Evolutionary conservation across 2,888 invertebrate species (phyloP).

Genomic region (Mongoloraphidia duomilia): DNA sequence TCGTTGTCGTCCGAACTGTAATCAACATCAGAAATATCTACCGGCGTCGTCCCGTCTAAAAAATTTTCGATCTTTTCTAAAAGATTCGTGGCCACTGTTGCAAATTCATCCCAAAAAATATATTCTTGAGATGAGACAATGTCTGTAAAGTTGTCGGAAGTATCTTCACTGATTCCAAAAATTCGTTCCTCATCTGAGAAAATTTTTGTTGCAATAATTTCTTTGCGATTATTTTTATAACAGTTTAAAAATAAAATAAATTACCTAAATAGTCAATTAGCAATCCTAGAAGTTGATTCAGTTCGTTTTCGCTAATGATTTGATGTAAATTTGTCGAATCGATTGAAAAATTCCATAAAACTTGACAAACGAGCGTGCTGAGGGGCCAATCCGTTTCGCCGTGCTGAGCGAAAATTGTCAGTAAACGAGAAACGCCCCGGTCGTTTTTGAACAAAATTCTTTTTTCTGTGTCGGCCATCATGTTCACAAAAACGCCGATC

Average conservation of each 20-base stretch:
- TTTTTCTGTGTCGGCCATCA: slow-evolving; percentile 45
- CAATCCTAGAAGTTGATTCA: slow-evolving; percentile 36
- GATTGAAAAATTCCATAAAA: slow-evolving; percentile 55
- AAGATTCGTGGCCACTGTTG: slow-evolving; percentile 57
- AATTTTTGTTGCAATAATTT: background rate
- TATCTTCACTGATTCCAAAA: slow-evolving; percentile 32
- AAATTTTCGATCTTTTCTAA: slow-evolving; percentile 45
- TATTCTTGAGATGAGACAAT: slow-evolving; percentile 28
- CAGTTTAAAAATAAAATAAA: background rate
- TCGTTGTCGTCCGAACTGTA: slow-evolving; percentile 13
- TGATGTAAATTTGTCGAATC: slow-evolving; percentile 35
- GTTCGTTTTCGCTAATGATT: slow-evolving; percentile 32
- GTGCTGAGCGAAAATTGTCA: slow-evolving; percentile 39
- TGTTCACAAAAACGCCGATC: slow-evolving; percentile 71
- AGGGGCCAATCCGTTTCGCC: slow-evolving; percentile 54
- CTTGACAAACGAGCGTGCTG: slow-evolving; percentile 58
- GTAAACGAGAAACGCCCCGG: slow-evolving; percentile 35
- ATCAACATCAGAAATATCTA: slow-evolving; percentile 22
- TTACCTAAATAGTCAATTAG: slow-evolving; percentile 38
- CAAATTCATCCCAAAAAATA: slow-evolving; percentile 58
- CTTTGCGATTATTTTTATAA: background rate
- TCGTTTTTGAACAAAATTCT: slow-evolving; percentile 36
- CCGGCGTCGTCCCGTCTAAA: slow-evolving; percentile 21
- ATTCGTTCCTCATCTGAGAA: slow-evolving; percentile 41
- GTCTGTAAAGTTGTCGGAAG: slow-evolving; percentile 24